Evolutionary conservation across 92 coral and sea anemone genomes (phyloP).

Genomic region (Phenganax subtilis): DNA sequence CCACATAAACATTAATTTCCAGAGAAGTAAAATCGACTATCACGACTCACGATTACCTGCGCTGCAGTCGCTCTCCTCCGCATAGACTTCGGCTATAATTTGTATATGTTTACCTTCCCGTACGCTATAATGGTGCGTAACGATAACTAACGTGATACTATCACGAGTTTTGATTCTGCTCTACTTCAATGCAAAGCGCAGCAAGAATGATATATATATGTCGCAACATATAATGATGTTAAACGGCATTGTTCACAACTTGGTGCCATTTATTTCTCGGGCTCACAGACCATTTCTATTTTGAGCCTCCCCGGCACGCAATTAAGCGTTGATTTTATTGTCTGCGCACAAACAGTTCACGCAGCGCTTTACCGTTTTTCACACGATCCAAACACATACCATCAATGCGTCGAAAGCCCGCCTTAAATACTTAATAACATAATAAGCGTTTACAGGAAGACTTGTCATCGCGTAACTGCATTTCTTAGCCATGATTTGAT

Average conservation of each 20-base stretch:
- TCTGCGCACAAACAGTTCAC: slow-evolving; percentile 38
- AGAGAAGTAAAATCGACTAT: slow-evolving; percentile 20
- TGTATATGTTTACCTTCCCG: no score
- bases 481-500: slow-evolving; percentile 24
- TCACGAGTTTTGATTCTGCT: not conserved
- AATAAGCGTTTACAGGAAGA: slow-evolving; percentile 34
- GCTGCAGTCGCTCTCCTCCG: not conserved
- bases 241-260: slow-evolving; percentile 31
- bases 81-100: no score
- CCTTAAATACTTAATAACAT: slow-evolving; percentile 37
- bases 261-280: slow-evolving; percentile 29
- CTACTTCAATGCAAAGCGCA: slow-evolving; percentile 1
- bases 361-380: slow-evolving; percentile 30
- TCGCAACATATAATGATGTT: not conserved
- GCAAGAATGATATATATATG: slow-evolving; percentile 4
- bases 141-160: slow-evolving; percentile 5
- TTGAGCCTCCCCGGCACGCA: slow-evolving; percentile 20
- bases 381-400: slow-evolving; percentile 27
- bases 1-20: not conserved
- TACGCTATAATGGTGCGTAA: not conserved
- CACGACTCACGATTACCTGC: slow-evolving; percentile 19
- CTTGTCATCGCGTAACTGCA: slow-evolving; percentile 23
- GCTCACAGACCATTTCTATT: slow-evolving; percentile 28
- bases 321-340: slow-evolving; percentile 40
- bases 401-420: slow-evolving; percentile 34